Evolutionary conservation across 2,888 invertebrate species (phyloP), one percentile per base, ranked within the genome.

Genomic region (Drosophila recens): DNA sequence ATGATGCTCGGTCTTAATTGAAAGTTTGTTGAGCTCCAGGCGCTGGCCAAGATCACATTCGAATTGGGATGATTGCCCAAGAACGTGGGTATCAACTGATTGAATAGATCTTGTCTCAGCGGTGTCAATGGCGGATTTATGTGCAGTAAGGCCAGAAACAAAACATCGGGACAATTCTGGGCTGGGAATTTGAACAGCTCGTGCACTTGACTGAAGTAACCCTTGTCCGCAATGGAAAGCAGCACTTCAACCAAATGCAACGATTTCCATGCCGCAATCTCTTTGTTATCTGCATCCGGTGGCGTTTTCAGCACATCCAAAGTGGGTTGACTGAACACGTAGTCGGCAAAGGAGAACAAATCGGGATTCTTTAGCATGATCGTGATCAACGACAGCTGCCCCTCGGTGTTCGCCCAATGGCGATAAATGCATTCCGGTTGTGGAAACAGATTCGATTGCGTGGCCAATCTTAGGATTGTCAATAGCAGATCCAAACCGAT

Each of bases 41-140:
- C 98, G 91, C 98, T 97, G 92, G 99, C 98, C 62, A 99, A 93
- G 74, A 99, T 97, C n/a, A 97, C 97, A 30, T 97, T 98, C 0
- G 98, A 97, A 93, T 99, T 99, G 0, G 98, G 97, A 93, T 99
- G 99, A 93, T 97, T 98, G 40, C 97, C 96, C 63, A 99, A 94
- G 93, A 99, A 99, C 81, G 98, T 96, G 3, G 98, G 98, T 91
- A 99, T 96, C 38, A 99, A 93, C 58, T 95, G 96, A 49, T 96
- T 95, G 76, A 99, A 94, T 64, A 99, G 93, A 90, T 99, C 98
- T 93, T 97, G 97, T 66, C 98, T 94, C 43, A 97, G 93, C 43
- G 95, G 94, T 3, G 96, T 96, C 46, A 97, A 93, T 0, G 97
- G 97, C 73, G 97, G 96, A 90, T 95, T 96, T 53, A 97, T 96